Evolutionary conservation across 2,113 vertebrate genomes (phyloP).

Genomic region (Carassius gibelio): DNA sequence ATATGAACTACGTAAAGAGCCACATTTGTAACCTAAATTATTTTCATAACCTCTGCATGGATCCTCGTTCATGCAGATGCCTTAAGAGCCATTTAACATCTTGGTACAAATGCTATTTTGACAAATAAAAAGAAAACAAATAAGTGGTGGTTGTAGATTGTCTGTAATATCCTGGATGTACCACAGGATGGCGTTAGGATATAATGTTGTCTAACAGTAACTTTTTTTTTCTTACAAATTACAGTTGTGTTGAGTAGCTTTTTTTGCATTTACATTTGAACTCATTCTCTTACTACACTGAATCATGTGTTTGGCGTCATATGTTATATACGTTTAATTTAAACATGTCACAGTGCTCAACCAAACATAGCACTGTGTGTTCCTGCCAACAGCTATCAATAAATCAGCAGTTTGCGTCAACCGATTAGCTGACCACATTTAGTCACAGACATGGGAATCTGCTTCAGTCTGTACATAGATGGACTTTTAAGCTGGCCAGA

Average conservation of each 20-base stretch:
- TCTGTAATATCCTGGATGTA: background rate
- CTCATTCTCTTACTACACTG: background rate
- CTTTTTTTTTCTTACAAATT: background rate
- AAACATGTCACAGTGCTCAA: constrained; percentile 13
- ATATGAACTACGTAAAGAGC: constrained; percentile 10
- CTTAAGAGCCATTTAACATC: constrained; percentile 73
- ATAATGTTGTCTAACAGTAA: background rate
- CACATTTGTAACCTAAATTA: constrained; percentile 64
- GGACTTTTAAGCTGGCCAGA: background rate
- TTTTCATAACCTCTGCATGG: constrained; percentile 71
- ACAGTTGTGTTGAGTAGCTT: background rate
- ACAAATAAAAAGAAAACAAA: constrained; percentile 25
- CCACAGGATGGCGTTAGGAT: constrained; percentile 10
- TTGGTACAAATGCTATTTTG: constrained; percentile 75
- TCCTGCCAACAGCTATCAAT: constrained; percentile 30
- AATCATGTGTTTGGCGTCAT: background rate
- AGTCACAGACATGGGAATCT: constrained; percentile 10
- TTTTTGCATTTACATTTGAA: background rate
- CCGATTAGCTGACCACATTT: constrained; percentile 40
- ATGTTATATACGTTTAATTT: background rate
- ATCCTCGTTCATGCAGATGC: constrained; percentile 71
- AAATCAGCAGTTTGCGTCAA: constrained; percentile 22
- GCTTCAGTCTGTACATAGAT: constrained; percentile 1
- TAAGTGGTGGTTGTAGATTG: background rate
- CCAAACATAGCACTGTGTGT: background rate